Base-by-base conservation (phyloP, 2,888 invertebrate species). In the Euspilapteryx auroguttella region DNA sequence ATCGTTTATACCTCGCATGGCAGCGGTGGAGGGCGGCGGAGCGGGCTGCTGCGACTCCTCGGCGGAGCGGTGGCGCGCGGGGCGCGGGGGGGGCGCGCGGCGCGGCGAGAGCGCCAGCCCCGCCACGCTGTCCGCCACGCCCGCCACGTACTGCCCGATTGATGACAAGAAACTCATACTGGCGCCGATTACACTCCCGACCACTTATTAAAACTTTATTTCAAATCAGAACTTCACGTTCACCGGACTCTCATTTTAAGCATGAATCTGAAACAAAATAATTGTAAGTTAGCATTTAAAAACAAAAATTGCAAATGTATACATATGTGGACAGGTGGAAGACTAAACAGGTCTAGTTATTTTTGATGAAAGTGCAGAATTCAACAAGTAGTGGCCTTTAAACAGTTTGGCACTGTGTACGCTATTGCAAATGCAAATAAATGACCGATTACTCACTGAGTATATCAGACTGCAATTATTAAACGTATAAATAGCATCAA, bases 121-220 rank as follows among this genome's bases (percentile, higher is more conserved):
- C 26, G 89, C 89, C 40, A 91, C 89, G 55, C 89, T 88, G 65
- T 88, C 90, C 48, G 86, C 89, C 55, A 91, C 82, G 47, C 87
- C 89, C 49, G 86, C 89, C 56, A 91, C 89, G 59, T 89, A 89
- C 63, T 91, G 90, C 48, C 89, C 87, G 45, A 91, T 68, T 22
- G 89, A 88, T 57, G 86, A 85, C 59, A 91, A 84, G 78, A 91
- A 91, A 79, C 90, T 91, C 91, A 91, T 91, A 33, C 30, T 45
- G 38, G 34, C 37, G 37, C 32, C 39, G 37, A 47, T 40, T 39
- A 31, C 41, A 43, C 42, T 32, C 41, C 42, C 45, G 37, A 5
- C 1, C 15, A 33, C 28, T 28, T 22, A 5, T 17, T 8, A 17
- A 5, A 17, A 17, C 17, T 17, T 5, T 17, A 5, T 17, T 17